phyloP scores from a whole-genome alignment of 2,888 invertebrate species.

The Latheticus oryzae region DNA sequence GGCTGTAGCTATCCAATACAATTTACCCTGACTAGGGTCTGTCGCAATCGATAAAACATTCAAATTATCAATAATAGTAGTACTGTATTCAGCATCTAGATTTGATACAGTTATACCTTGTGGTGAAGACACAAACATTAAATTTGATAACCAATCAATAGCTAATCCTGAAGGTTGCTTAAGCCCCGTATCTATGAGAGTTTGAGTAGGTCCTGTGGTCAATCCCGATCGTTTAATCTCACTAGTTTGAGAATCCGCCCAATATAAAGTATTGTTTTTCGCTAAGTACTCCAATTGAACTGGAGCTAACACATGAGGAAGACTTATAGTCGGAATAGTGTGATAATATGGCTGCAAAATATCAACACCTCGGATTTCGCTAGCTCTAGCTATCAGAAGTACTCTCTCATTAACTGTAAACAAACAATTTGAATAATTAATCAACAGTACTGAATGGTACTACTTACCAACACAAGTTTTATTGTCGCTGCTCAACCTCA shows the following conservation, averaged over 20 bases:
- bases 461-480: slow-evolving; percentile 75
- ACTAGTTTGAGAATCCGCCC: slow-evolving; percentile 81
- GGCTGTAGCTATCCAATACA: slow-evolving; percentile 67
- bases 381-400: slow-evolving; percentile 78
- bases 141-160: slow-evolving; percentile 83
- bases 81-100: slow-evolving; percentile 78
- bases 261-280: slow-evolving; percentile 76
- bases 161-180: slow-evolving; percentile 78
- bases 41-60: slow-evolving; percentile 76
- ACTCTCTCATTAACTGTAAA: slow-evolving; percentile 81
- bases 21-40: slow-evolving; percentile 72
- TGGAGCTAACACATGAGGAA: slow-evolving; percentile 77
- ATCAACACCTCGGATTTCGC: slow-evolving; percentile 87
- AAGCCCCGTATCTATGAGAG: slow-evolving; percentile 79
- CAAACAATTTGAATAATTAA: neutral
- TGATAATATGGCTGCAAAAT: slow-evolving; percentile 79
- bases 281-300: slow-evolving; percentile 78
- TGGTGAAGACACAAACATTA: slow-evolving; percentile 78
- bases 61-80: slow-evolving; percentile 62
- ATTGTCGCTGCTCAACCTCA: slow-evolving; percentile 77
- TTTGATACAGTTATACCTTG: slow-evolving; percentile 77
- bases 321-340: slow-evolving; percentile 84
- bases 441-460: neutral
- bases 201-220: slow-evolving; percentile 76
- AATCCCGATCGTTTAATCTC: slow-evolving; percentile 79